Evolutionary conservation across 2,113 vertebrate species (phyloP).

Genomic region (Ceyx melanurus): DNA sequence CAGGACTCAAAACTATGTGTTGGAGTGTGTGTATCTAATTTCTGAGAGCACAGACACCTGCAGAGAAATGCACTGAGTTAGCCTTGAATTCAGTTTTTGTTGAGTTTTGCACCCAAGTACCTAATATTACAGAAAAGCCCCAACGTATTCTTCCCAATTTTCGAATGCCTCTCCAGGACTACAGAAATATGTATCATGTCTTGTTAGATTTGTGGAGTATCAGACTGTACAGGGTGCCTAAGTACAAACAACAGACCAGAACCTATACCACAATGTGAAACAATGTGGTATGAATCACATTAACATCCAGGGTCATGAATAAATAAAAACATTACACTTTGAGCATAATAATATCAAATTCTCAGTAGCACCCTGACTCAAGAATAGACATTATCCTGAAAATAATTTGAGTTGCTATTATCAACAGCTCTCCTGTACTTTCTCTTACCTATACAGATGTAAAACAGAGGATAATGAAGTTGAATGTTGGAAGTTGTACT

Average conservation of each 20-base stretch:
- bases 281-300: accelerated
- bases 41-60: not conserved
- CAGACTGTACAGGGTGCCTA: not conserved
- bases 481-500: not conserved
- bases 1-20: not conserved
- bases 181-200: not conserved
- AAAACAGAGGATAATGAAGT: not conserved
- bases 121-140: not conserved
- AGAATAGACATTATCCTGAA: not conserved
- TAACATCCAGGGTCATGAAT: not conserved
- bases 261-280: not conserved
- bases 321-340: not conserved
- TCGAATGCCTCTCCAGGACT: not conserved
- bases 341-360: not conserved
- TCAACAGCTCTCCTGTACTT: not conserved
- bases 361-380: not conserved
- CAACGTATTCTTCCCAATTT: not conserved
- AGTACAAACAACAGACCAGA: not conserved
- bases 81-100: not conserved
- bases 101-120: not conserved
- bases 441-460: not conserved
- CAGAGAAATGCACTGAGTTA: not conserved
- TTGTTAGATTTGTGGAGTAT: not conserved
- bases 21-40: not conserved
- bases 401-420: not conserved